Evolutionary conservation across 2,113 vertebrate species (phyloP).

Genomic region (Ammodytes marinus): DNA sequence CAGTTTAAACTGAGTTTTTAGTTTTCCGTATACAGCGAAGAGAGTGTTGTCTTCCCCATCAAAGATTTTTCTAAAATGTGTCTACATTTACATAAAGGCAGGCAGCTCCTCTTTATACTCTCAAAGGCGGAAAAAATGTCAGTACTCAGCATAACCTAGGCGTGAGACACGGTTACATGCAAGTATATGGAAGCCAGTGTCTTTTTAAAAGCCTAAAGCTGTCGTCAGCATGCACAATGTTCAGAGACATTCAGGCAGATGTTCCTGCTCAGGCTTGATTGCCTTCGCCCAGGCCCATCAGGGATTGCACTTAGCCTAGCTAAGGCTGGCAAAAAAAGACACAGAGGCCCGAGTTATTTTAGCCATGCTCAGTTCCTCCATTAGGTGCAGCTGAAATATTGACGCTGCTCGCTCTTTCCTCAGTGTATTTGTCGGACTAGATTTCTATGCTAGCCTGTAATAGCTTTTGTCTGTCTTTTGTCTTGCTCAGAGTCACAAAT

Average conservation of each 20-base stretch:
- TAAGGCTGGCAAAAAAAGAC: conserved; percentile 50
- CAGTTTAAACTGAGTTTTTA: background rate
- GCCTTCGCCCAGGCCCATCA: conserved; percentile 72
- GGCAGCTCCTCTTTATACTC: background rate
- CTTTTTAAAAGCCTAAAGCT: conserved; percentile 79
- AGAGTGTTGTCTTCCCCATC: background rate
- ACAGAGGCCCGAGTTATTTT: conserved; percentile 68
- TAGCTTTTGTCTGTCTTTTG: conserved; percentile 3
- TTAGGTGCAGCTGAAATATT: conserved; percentile 79
- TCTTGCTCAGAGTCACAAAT: background rate
- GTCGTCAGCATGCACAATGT: conserved; percentile 76
- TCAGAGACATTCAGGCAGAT: conserved; percentile 75
- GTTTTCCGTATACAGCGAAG: background rate
- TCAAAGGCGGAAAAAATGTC: conserved; percentile 20
- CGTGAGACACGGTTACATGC: conserved; percentile 40
- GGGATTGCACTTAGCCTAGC: conserved; percentile 80
- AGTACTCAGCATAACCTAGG: conserved; percentile 25
- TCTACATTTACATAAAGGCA: conserved; percentile 32
- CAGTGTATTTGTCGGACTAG: conserved; percentile 37
- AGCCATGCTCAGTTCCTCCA: conserved; percentile 67
- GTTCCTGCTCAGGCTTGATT: conserved; percentile 77
- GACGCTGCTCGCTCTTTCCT: conserved; percentile 52
- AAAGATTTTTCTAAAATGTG: conserved; percentile 5
- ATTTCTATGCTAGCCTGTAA: conserved; percentile 34
- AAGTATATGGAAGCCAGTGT: conserved; percentile 41